A percentile compares a stretch with the other conserved stretches of the same genome.
Evolutionary conservation across 30 jellyfish, hydroid and myxozoan species (phyloP).

Genomic region (Clytia hemisphaerica): DNA sequence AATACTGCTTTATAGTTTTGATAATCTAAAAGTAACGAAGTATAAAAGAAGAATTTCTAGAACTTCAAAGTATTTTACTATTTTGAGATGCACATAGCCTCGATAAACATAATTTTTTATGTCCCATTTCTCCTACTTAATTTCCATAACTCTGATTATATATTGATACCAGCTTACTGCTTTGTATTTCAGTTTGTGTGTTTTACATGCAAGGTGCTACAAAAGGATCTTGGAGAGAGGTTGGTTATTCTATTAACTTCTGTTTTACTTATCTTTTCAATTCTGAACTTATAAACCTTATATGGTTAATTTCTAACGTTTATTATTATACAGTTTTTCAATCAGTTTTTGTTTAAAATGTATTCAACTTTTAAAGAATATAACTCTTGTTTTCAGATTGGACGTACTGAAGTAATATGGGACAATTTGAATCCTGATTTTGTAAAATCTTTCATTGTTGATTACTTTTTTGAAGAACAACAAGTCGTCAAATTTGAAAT

Average conservation of each 20-base stretch:
- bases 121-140: neutral
- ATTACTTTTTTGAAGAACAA: conserved; percentile 72
- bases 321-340: neutral
- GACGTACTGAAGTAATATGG: conserved; percentile 74
- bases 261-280: neutral
- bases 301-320: neutral
- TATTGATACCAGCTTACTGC: neutral
- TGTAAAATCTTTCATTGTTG: conserved; percentile 66
- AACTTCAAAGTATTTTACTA: too few relatives aligned
- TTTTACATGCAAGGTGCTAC: conserved; percentile 26
- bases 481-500: conserved; percentile 71
- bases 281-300: neutral
- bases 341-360: neutral
- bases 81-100: neutral
- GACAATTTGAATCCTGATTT: conserved; percentile 83
- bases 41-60: too few relatives aligned
- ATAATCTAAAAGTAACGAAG: too few relatives aligned
- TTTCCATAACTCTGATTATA: neutral
- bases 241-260: neutral
- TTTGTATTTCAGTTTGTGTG: conserved; percentile 46
- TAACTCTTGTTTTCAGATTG: conserved; percentile 34
- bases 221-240: conserved; percentile 65
- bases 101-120: neutral
- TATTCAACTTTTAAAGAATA: neutral
- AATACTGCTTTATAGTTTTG: too few relatives aligned